Conservation (phyloP, 2,888 invertebrate genomes). For the Netelia melanura region DNA sequence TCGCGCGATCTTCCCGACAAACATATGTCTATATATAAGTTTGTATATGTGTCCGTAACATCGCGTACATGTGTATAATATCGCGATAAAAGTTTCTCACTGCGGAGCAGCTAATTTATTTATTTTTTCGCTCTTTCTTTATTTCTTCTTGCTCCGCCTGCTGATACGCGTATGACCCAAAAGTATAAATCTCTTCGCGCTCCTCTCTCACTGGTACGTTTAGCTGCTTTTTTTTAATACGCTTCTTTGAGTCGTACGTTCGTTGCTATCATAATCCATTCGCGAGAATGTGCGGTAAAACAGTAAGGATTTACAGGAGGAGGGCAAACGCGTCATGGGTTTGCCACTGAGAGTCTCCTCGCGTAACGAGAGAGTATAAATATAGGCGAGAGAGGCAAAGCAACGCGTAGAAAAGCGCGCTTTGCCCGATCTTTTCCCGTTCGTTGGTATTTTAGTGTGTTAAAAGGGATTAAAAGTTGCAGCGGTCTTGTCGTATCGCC, state of each 20-base stretch:
- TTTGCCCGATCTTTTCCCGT: neutral
- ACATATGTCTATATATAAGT: neutral
- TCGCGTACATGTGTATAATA: neutral
- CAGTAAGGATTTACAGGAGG: slow-evolving; percentile 48
- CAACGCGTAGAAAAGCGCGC: neutral
- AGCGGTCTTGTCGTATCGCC: slow-evolving; percentile 11
- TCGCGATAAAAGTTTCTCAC: slow-evolving; percentile 39
- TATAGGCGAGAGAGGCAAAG: slow-evolving; percentile 28
- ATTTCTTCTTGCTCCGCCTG: slow-evolving; percentile 21
- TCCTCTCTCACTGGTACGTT: slow-evolving; percentile 30
- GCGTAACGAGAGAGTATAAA: slow-evolving; percentile 49
- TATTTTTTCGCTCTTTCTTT: slow-evolving; percentile 16
- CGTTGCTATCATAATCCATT: neutral
- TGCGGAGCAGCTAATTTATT: slow-evolving; percentile 14
- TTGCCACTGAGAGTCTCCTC: slow-evolving; percentile 26
- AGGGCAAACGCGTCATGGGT: slow-evolving; percentile 38
- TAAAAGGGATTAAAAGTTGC: neutral
- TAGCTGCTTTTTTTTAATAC: slow-evolving; percentile 8
- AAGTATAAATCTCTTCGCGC: slow-evolving; percentile 29
- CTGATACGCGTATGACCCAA: slow-evolving; percentile 43
- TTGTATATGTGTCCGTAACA: neutral
- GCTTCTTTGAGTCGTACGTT: neutral
- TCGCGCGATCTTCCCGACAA: slow-evolving; percentile 20
- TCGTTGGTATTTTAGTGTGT: slow-evolving; percentile 1
- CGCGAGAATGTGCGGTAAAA: slow-evolving; percentile 7